A percentile compares a stretch with the other conserved stretches of the same genome.
Evolutionary conservation across 2,797 vertebrate species (phyloP).

Genomic region (Rhinogobio ventralis): DNA sequence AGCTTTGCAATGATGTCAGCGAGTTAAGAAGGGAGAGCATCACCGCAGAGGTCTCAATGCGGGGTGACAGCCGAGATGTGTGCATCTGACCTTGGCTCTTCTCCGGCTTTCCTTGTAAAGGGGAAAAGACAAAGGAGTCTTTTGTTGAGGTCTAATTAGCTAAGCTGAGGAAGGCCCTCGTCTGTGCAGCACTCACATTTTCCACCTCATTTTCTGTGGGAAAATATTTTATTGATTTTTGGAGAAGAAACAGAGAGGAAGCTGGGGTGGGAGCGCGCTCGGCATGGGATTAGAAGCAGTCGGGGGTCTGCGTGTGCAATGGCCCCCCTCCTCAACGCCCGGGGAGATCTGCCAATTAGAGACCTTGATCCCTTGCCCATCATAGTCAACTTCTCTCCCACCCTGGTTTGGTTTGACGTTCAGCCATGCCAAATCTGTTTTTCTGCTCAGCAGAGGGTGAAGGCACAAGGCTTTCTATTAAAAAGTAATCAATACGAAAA

Average conservation of each 20-base stretch:
- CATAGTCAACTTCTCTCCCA: conserved; percentile 45
- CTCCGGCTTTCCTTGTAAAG: conserved; percentile 38
- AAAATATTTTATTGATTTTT: conserved; percentile 83
- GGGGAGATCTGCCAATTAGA: conserved; percentile 52
- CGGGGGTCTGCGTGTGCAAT: conserved; percentile 71
- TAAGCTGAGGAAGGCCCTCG: conserved; percentile 67
- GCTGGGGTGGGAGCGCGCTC: conserved; percentile 70
- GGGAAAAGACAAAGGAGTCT: conserved; percentile 64
- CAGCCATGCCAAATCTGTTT: conserved; percentile 47
- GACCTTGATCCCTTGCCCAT: conserved; percentile 50
- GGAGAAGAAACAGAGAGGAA: conserved; percentile 72
- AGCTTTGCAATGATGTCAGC: conserved; percentile 22
- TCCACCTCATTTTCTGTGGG: conserved; percentile 81
- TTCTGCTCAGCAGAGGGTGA: conserved; percentile 46
- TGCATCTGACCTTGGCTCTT: conserved; percentile 27
- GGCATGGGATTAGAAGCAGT: conserved; percentile 79
- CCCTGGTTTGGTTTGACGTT: conserved; percentile 41
- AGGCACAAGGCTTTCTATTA: conserved; percentile 35
- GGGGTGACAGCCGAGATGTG: conserved; percentile 13
- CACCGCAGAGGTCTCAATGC: background rate
- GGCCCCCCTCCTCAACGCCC: conserved; percentile 34
- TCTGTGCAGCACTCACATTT: conserved; percentile 72
- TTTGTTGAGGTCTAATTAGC: conserved; percentile 80
- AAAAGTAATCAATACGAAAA: conserved; percentile 49
- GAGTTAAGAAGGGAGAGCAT: conserved; percentile 10